phyloP scores from a whole-genome alignment of 2,797 vertebrate species.

The Pseudomugil gertrudae region DNA sequence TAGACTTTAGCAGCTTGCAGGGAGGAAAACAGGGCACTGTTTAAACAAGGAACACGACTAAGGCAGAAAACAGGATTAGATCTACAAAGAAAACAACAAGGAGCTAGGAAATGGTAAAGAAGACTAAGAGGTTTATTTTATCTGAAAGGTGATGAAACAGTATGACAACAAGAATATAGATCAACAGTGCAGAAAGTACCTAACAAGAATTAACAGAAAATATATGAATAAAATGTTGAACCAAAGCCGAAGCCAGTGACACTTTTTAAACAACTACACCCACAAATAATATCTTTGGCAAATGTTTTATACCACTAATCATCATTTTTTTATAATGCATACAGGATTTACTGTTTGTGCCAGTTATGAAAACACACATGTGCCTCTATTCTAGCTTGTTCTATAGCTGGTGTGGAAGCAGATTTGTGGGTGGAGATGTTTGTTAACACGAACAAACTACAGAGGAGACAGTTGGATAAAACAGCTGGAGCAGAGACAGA shows the following conservation, averaged over 20 bases:
- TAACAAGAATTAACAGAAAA: background rate
- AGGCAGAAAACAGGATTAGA: background rate
- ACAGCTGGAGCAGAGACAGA: constrained; percentile 55
- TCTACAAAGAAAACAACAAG: background rate
- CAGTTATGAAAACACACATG: constrained; percentile 6
- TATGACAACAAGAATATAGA: background rate
- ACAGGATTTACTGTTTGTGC: background rate
- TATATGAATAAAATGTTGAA: background rate
- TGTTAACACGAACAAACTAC: constrained; percentile 38
- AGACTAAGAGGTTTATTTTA: background rate
- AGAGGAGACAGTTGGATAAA: constrained; percentile 42
- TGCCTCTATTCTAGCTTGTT: background rate
- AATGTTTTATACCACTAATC: background rate
- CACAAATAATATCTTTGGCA: background rate
- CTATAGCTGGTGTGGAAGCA: background rate
- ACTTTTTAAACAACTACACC: background rate
- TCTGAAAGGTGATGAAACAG: background rate
- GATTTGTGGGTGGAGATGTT: background rate
- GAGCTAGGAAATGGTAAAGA: background rate
- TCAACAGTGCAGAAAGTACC: background rate
- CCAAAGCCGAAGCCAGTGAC: background rate
- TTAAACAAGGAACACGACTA: background rate
- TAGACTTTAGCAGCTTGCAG: background rate
- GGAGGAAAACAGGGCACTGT: background rate
- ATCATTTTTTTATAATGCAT: background rate